Base-by-base conservation (phyloP, 2,113 vertebrate genomes). In the Paramormyrops kingsleyae region DNA sequence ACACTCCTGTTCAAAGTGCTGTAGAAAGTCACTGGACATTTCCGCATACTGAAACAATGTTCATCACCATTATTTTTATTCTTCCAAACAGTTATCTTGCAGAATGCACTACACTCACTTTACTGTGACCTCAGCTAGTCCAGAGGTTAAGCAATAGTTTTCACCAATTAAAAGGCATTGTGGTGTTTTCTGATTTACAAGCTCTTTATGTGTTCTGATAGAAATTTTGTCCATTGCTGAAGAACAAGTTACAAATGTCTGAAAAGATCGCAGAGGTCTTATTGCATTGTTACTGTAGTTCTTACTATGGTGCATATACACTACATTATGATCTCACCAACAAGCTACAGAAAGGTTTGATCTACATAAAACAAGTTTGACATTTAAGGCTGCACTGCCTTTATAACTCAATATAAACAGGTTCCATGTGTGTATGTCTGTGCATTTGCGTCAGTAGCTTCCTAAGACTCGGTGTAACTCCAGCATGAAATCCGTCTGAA, bases 361-460 rank as follows among this genome's bases (percentile, higher is more conserved):
- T 86, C 49, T 86, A 27, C 24, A 86, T 86, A 50, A 85, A 86
- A 50, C 83, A 50, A 47, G 83, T 50, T 49, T 86, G 47, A 85
- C 83, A 50, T 86, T 86, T 31, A 86, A 4, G 21, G 42, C 77
- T n/a, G 44, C 10, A 35, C 35, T 17, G 74, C 31, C 27, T 5
- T 85, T 87, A 24, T n/a, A 52, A 85, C 19, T 31, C 47, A 6
- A 8, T 17, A 19, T 87, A 24, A 86, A 87, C 10, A 4, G 24
- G 27, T 87, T 50, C 13, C 27, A 31, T 87, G n/a, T 87, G 49
- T 87, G 13, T 35, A 13, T 0, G 5, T 52, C 46, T 35, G 5
- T 35, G 47, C 39, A n/a, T 53, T 6, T 87, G 46, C 31, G 5
- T 52, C n/a, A 35, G 46, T 31, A 31, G 7, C 8, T 35, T 31